Percentiles rank a stretch among this genome's conserved stretches.
phyloP scores from a whole-genome alignment of 2,113 vertebrate species.

The Trichechus manatus region DNA sequence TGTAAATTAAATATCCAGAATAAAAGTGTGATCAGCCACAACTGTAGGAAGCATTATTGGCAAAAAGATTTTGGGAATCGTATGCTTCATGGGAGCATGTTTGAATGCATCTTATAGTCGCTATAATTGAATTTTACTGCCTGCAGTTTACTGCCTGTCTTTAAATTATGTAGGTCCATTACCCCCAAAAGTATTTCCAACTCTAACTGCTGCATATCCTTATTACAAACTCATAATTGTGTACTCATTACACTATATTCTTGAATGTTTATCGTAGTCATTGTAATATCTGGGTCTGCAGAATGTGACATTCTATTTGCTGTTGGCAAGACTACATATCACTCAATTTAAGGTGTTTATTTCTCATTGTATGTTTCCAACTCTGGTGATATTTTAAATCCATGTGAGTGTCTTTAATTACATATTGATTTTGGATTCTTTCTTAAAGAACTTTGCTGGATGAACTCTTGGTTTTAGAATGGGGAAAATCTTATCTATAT shows the following conservation, averaged over 20 bases:
- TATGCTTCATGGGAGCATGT: constrained; percentile 60
- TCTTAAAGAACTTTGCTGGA: constrained; percentile 32
- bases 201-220: constrained; percentile 31
- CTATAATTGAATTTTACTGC: constrained; percentile 76
- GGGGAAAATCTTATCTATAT: constrained; percentile 42
- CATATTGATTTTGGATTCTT: constrained; percentile 61
- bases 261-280: constrained; percentile 54
- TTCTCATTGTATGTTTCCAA: not conserved
- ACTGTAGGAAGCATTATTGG: not conserved
- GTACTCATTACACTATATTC: constrained; percentile 46
- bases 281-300: not conserved
- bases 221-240: constrained; percentile 72
- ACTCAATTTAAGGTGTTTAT: constrained; percentile 21
- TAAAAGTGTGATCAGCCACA: constrained; percentile 47
- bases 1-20: constrained; percentile 62
- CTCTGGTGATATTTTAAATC: constrained; percentile 16
- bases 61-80: not conserved
- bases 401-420: constrained; percentile 43
- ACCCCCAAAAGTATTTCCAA: constrained; percentile 66
- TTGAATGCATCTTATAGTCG: constrained; percentile 44
- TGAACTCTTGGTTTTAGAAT: constrained; percentile 35
- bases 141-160: constrained; percentile 61
- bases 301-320: constrained; percentile 22
- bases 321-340: not conserved
- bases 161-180: constrained; percentile 77